These are phyloP conservation scores for Crypturellus undulatus DNA, from an alignment of 2,113 vertebrate species.

Conservation along the genomic window DNA sequence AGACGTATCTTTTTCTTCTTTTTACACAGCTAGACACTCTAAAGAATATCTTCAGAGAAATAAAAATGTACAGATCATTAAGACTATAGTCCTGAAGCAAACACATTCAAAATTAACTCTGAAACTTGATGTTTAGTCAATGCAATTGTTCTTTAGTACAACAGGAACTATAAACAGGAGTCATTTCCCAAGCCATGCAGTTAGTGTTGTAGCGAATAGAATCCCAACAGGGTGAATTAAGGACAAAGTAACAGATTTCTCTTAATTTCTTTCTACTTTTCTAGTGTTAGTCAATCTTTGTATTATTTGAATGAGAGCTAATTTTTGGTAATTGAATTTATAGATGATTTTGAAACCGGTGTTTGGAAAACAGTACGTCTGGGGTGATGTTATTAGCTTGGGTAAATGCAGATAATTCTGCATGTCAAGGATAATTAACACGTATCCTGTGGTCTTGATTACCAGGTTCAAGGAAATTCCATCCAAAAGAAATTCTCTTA, in stretches of 20 bases:
- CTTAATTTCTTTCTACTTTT: slow-evolving; percentile 1
- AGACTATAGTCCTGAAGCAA: not conserved
- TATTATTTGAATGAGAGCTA: not conserved
- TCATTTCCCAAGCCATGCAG: not conserved
- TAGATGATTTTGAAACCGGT: slow-evolving; percentile 41
- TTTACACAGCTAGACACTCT: not conserved
- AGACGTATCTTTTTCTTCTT: rapidly evolving
- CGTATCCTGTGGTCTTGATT: slow-evolving; percentile 75
- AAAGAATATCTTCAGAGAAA: not conserved
- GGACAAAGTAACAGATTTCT: not conserved
- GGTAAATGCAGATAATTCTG: slow-evolving; percentile 74
- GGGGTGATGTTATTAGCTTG: slow-evolving; percentile 62
- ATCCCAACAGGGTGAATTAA: slow-evolving; percentile 2
- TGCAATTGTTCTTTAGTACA: not conserved
- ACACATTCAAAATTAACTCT: not conserved
- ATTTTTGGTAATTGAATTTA: slow-evolving; percentile 8
- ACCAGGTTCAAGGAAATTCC: slow-evolving; percentile 78
- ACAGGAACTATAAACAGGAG: not conserved
- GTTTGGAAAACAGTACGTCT: slow-evolving; percentile 56
- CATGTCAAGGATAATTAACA: slow-evolving; percentile 77
- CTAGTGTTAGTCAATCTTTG: not conserved
- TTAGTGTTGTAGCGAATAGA: not conserved
- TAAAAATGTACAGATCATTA: not conserved
- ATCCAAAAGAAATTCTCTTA: slow-evolving; percentile 66
- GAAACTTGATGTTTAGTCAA: not conserved